Percentiles rank a stretch among this genome's conserved stretches.
Conservation (phyloP, 2,888 invertebrate genomes). For the Altica lythri region DNA sequence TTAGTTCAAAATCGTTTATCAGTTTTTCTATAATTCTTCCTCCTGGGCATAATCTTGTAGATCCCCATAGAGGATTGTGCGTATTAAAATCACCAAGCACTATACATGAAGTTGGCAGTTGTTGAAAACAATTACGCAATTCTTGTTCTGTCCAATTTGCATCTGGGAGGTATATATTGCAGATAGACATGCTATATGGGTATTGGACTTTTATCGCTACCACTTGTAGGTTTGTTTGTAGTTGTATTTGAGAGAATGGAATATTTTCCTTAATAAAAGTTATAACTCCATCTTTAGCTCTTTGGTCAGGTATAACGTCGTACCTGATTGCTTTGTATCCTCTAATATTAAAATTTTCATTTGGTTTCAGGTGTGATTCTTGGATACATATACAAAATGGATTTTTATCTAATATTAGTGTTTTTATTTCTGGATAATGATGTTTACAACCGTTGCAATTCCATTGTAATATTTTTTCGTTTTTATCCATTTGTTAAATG, state of each 20-base stretch:
- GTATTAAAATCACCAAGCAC: no score
- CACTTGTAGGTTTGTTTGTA: constrained; percentile 1
- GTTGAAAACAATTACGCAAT: no score
- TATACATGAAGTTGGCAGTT: no score
- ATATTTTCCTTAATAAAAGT: constrained; percentile 5
- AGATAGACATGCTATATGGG: constrained; percentile 9
- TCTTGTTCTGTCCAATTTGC: background rate
- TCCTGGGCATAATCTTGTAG: no score
- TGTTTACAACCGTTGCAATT: constrained; percentile 9
- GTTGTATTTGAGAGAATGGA: background rate
- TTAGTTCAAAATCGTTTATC: no score
- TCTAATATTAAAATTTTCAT: constrained; percentile 7
- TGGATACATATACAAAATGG: constrained; percentile 15
- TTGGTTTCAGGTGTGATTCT: constrained; percentile 20
- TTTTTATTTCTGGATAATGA: constrained; percentile 9
- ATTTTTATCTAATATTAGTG: background rate
- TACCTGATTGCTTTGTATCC: no score
- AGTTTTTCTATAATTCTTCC: no score
- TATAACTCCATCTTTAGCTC: constrained; percentile 7
- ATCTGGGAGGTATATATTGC: constrained; percentile 5
- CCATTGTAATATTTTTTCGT: no score
- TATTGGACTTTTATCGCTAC: constrained; percentile 1
- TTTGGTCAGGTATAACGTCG: no score
- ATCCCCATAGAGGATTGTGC: no score
- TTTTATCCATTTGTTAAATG: no score